Conservation (phyloP, 1,140 invertebrate genomes). For the Drosophila rufa region DNA sequence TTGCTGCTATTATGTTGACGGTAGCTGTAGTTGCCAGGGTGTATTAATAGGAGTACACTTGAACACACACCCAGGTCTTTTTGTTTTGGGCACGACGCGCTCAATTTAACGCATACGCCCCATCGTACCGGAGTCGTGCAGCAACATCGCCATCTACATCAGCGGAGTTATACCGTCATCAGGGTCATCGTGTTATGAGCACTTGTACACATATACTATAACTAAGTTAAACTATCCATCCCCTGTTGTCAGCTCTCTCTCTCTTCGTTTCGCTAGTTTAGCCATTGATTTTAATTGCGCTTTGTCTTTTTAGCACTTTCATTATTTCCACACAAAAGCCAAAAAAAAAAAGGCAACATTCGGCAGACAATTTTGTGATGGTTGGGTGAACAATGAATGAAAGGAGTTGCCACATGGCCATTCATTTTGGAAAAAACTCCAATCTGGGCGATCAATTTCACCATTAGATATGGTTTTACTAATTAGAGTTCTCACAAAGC, state of each 20-base stretch:
- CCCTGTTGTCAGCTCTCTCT: neutral
- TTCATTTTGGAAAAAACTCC: too few relatives aligned
- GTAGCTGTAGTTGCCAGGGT: neutral
- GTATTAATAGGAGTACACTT: constrained; percentile 14
- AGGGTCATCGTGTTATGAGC: constrained; percentile 67
- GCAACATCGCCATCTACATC: constrained; percentile 16
- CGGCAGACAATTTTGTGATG: constrained; percentile 7
- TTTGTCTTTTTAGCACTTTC: constrained; percentile 34
- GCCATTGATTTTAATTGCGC: constrained; percentile 15
- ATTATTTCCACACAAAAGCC: constrained; percentile 14
- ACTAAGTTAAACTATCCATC: neutral
- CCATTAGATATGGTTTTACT: too few relatives aligned
- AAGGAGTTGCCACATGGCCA: constrained; percentile 4
- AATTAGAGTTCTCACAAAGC: neutral
- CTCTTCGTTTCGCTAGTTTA: constrained; percentile 9
- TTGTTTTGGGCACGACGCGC: constrained; percentile 56
- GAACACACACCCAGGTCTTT: constrained; percentile 23
- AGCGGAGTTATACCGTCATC: constrained; percentile 38
- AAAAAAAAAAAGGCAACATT: constrained; percentile 5
- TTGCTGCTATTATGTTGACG: neutral
- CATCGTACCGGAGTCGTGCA: constrained; percentile 45
- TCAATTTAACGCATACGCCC: constrained; percentile 72
- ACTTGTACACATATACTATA: neutral
- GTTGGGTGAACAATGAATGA: constrained; percentile 6
- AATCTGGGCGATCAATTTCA: too few relatives aligned